Evolutionary conservation across 2,888 invertebrate genomes (phyloP).

Genomic region (Cosmia pyralina): DNA sequence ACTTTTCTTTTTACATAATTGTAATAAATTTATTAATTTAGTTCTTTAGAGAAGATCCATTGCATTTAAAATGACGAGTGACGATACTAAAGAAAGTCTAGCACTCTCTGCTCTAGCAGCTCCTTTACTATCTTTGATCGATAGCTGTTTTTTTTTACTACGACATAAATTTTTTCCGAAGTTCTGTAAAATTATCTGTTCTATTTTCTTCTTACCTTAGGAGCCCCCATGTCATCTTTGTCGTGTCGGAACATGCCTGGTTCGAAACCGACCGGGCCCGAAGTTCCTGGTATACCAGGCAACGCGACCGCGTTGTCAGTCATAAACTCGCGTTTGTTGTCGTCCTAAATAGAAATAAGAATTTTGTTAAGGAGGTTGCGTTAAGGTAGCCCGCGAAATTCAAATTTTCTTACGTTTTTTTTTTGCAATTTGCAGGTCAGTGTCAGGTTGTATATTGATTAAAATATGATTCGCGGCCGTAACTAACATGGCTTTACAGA

Average conservation of each 20-base stretch:
- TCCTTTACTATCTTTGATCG: not conserved
- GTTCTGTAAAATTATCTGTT: not conserved
- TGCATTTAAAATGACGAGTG: not conserved
- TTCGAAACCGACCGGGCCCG: constrained; percentile 95
- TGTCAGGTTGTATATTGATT: too few relatives aligned
- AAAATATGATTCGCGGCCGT: too few relatives aligned
- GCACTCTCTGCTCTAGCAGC: not conserved
- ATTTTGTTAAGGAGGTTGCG: too few relatives aligned
- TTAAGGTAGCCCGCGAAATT: too few relatives aligned
- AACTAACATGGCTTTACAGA: too few relatives aligned
- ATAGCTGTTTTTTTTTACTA: not conserved
- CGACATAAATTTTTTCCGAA: not conserved
- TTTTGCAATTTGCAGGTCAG: too few relatives aligned
- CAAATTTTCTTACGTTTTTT: too few relatives aligned
- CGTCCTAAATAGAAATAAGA: constrained; percentile 76
- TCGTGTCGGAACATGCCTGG: constrained; percentile 95
- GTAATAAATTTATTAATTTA: too few relatives aligned
- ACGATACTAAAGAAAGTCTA: too few relatives aligned
- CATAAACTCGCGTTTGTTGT: constrained; percentile 91
- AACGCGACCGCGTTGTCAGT: constrained; percentile 95
- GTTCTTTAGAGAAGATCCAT: not conserved
- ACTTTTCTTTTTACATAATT: too few relatives aligned
- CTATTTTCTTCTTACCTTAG: constrained; percentile 76
- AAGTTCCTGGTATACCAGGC: constrained; percentile 92
- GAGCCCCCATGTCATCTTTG: constrained; percentile 86